These are phyloP conservation scores for Formica selysi DNA, from an alignment of 1,140 invertebrate genomes.

Conservation along the genomic window DNA sequence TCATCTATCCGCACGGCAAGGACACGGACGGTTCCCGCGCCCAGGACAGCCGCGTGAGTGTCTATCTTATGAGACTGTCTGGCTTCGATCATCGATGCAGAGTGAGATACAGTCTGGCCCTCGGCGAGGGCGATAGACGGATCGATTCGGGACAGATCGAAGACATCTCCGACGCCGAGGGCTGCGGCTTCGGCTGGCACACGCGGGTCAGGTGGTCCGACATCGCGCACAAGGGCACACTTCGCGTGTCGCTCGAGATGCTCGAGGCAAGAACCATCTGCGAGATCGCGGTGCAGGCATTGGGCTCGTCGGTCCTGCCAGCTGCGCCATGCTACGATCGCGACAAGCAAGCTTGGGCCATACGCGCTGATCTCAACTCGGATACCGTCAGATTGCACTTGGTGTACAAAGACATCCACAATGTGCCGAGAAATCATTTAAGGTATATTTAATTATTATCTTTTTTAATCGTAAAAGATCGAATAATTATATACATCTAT, in stretches of 20 bases:
- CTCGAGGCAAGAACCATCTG: conserved; percentile 92
- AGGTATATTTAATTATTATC: conserved; percentile 82
- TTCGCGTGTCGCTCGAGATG: conserved; percentile 92
- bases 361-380: conserved; percentile 93
- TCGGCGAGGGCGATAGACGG: conserved; percentile 91
- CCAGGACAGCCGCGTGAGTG: conserved; percentile 87
- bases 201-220: conserved; percentile 89
- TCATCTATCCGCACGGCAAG: conserved; percentile 90
- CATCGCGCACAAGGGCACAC: conserved; percentile 87
- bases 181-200: conserved; percentile 91
- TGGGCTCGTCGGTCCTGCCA: conserved; percentile 82
- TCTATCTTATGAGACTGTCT: conserved; percentile 92
- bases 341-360: conserved; percentile 94
- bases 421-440: conserved; percentile 94
- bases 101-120: conserved; percentile 90
- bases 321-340: conserved; percentile 93
- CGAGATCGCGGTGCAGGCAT: conserved; percentile 88
- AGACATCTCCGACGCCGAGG: conserved; percentile 92
- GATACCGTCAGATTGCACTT: conserved; percentile 92
- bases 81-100: conserved; percentile 94
- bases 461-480: neutral
- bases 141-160: conserved; percentile 93
- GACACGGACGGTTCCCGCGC: conserved; percentile 80
- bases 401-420: conserved; percentile 94
- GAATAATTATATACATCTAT: neutral